Conservation (phyloP, 2,113 vertebrate genomes). For the Andinoacara biseriatus region DNA sequence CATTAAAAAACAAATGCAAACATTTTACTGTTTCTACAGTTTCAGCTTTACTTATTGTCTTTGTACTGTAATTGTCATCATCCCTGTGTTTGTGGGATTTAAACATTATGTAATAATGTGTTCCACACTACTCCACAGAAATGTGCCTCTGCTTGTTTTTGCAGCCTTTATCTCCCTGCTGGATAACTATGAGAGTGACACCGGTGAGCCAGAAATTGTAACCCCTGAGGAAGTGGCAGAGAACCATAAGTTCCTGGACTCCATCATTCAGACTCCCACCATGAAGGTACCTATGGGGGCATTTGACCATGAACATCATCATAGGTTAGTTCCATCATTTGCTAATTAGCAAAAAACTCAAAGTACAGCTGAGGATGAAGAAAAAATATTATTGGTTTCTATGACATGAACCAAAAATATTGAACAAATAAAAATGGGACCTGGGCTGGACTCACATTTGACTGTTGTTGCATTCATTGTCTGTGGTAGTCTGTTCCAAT, state of each 20-base stretch:
- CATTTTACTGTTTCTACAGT: not conserved
- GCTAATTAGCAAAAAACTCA: too few species aligned
- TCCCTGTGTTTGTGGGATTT: not conserved
- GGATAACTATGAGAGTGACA: slow-evolving; percentile 84
- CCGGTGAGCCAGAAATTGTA: slow-evolving; percentile 82
- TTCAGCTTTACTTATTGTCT: not conserved
- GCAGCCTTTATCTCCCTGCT: slow-evolving; percentile 84
- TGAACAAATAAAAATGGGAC: too few species aligned
- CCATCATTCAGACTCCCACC: slow-evolving; percentile 74
- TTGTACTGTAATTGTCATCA: not conserved
- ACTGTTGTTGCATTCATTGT: not conserved
- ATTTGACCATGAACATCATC: not conserved
- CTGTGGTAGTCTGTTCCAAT: not conserved
- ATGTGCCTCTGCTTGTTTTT: slow-evolving; percentile 10
- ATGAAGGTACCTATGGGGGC: slow-evolving; percentile 78
- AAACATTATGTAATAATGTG: not conserved
- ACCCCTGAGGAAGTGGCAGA: slow-evolving; percentile 82
- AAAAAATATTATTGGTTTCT: not conserved
- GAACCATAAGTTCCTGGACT: slow-evolving; percentile 84
- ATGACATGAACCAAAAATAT: not conserved
- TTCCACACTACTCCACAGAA: not conserved
- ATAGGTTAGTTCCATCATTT: not conserved
- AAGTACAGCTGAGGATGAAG: not conserved
- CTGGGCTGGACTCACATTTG: too few species aligned
- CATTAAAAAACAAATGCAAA: not conserved